Base-by-base conservation (phyloP, 1,140 invertebrate species). In the Diabrotica virgifera region DNA sequence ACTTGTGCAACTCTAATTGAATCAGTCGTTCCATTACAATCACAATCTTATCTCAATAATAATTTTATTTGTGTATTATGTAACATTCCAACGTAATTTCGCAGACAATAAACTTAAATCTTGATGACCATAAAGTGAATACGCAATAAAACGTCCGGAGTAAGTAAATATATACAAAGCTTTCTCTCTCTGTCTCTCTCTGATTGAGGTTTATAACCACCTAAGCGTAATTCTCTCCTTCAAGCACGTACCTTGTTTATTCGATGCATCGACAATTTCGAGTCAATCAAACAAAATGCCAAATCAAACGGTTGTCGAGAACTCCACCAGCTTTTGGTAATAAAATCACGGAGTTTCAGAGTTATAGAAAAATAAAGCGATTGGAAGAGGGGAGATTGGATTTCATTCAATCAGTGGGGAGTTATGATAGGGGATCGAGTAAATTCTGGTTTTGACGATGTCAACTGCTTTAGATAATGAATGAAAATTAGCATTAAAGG, bases 91-190 rank as follows among this genome's bases (percentile, higher is more conserved):
- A 50, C 50, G 52, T 65, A 40, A 61, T 36, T 13, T 52, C 55
- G 7, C 9, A 12, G 13, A 37, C 68, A 66, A 69, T 71, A 69
- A 69, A 69, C 63, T 58, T 54, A 54, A 62, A 71, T 71, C 70
- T 71, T 71, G 64, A 71, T 69, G 70, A 71, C 67, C 70, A 67
- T 71, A 71, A 71, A 71, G 70, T 55, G 62, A 46, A 46, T 51
- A 36, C 14, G 67, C 60, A 64, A 66, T 71, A 71, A 71, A 71
- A 69, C 62, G 40, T 57, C 10, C 36, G 10, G 24, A 12, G 12
- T 37, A 57, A 24, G 24, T 57, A 57, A 57, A 36, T 57, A 57
- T n/a, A 12, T 36, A 57, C 53, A 55, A 55, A 55, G 53, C 53
- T 55, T n/a, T 36, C 55, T 12, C 55, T 57, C 36, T n/a, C 40